These are phyloP conservation scores for Cylas formicarius DNA, from an alignment of 1,140 invertebrate species.

Conservation along the genomic window DNA sequence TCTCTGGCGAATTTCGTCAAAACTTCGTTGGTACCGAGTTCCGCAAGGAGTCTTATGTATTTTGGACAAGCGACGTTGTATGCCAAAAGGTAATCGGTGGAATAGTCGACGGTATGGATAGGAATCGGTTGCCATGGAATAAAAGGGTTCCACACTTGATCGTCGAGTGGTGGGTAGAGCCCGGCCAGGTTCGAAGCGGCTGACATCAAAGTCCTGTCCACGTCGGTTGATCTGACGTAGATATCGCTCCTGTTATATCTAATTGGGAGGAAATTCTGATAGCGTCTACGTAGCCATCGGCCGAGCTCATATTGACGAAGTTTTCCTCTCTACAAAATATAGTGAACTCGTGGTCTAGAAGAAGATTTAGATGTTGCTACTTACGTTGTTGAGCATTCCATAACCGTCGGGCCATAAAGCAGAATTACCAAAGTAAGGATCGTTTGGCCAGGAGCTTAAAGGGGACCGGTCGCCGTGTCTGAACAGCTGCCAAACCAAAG, in stretches of 20 bases:
- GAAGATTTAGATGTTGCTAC: slow-evolving; percentile 22
- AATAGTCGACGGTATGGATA: slow-evolving; percentile 64
- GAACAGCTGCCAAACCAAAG: too few species aligned
- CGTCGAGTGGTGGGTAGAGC: slow-evolving; percentile 57
- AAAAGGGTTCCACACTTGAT: slow-evolving; percentile 59
- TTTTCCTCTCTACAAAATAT: slow-evolving; percentile 20
- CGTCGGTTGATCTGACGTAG: slow-evolving; percentile 60
- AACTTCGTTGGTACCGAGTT: slow-evolving; percentile 40
- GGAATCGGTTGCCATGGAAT: slow-evolving; percentile 85
- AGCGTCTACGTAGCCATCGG: slow-evolving; percentile 62
- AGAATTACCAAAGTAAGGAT: slow-evolving; percentile 59
- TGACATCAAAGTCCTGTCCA: slow-evolving; percentile 83
- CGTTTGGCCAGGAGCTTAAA: slow-evolving; percentile 62
- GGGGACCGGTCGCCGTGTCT: slow-evolving; percentile 79
- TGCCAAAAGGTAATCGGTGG: slow-evolving; percentile 52
- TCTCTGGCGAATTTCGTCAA: slow-evolving; percentile 50
- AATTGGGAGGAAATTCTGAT: slow-evolving; percentile 49
- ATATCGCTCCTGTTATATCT: slow-evolving; percentile 43
- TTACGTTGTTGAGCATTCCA: slow-evolving; percentile 71
- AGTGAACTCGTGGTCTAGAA: neutral
- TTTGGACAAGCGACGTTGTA: slow-evolving; percentile 55
- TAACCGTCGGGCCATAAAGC: slow-evolving; percentile 64
- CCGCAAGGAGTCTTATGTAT: slow-evolving; percentile 48
- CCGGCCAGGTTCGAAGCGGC: slow-evolving; percentile 76
- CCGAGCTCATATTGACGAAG: slow-evolving; percentile 62